These are phyloP conservation scores for Caenorhabditis sinica DNA, from an alignment of 2,888 invertebrate genomes.

Conservation along the genomic window DNA sequence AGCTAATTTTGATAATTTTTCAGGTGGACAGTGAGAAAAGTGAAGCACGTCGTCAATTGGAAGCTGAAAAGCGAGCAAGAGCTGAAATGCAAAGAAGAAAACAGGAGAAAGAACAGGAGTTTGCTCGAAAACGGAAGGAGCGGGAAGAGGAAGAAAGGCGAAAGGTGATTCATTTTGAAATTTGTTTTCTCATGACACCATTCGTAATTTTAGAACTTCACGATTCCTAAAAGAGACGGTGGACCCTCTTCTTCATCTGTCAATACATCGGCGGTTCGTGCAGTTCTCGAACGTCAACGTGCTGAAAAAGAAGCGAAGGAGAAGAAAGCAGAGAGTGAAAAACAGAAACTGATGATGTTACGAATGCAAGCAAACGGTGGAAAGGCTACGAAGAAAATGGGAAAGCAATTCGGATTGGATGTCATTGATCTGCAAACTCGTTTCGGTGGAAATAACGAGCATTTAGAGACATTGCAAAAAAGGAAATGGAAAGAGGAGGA, in stretches of 20 bases:
- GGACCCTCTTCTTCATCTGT: constrained; percentile 48
- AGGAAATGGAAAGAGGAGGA: constrained; percentile 76
- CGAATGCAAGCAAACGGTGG: constrained; percentile 78
- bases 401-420: constrained; percentile 78
- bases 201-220: constrained; percentile 64
- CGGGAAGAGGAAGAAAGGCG: constrained; percentile 55
- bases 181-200: background rate
- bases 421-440: constrained; percentile 77
- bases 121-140: constrained; percentile 44
- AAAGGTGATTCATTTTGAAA: constrained; percentile 7
- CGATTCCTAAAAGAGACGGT: constrained; percentile 75
- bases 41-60: constrained; percentile 45
- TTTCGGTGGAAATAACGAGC: constrained; percentile 74
- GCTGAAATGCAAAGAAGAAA: constrained; percentile 52
- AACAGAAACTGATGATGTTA: constrained; percentile 74
- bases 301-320: constrained; percentile 66
- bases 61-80: constrained; percentile 53
- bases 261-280: constrained; percentile 60
- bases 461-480: constrained; percentile 73
- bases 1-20: background rate
- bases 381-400: constrained; percentile 81
- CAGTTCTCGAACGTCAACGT: constrained; percentile 67
- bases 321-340: constrained; percentile 68
- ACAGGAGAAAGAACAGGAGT: constrained; percentile 61
- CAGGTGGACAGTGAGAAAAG: constrained; percentile 59